Percentiles rank a stretch among this genome's conserved stretches.
Conservation (phyloP, 2,113 vertebrate species). For the Lampris megalopsis region DNA sequence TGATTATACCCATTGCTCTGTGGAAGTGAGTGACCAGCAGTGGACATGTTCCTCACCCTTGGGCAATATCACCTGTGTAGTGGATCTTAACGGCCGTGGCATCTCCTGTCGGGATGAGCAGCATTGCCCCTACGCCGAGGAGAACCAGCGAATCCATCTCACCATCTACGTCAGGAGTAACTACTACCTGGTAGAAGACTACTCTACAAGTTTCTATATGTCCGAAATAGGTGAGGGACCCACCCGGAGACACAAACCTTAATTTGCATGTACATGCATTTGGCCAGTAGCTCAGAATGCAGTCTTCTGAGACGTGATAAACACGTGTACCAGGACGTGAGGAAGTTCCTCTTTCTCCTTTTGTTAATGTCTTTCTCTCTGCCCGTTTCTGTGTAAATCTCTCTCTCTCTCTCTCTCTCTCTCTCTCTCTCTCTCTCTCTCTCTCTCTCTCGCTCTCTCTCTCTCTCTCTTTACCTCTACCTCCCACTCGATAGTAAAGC, state of each 20-base stretch:
- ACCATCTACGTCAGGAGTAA: slow-evolving; percentile 40
- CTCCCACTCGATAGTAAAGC: slow-evolving; percentile 68
- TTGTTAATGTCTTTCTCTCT: background rate
- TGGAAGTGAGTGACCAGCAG: slow-evolving; percentile 16
- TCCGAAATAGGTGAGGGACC: slow-evolving; percentile 69
- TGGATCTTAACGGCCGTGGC: slow-evolving; percentile 19
- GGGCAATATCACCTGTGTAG: slow-evolving; percentile 53
- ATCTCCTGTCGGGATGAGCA: slow-evolving; percentile 58
- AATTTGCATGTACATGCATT: no score
- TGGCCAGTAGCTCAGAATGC: no score
- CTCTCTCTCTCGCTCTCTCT: no score
- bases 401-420: background rate
- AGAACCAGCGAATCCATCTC: slow-evolving; percentile 47
- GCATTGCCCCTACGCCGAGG: slow-evolving; percentile 71
- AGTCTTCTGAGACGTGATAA: no score
- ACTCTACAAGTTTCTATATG: slow-evolving; percentile 54
- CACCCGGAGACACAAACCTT: no score
- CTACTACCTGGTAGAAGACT: slow-evolving; percentile 66
- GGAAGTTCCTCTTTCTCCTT: no score
- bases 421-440: background rate
- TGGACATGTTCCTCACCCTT: slow-evolving; percentile 61
- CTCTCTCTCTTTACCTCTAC: no score
- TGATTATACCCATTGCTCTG: slow-evolving; percentile 29
- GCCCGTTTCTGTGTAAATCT: no score
- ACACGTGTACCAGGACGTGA: no score